These are phyloP conservation scores for Tromatobia lineatoria DNA, from an alignment of 2,888 invertebrate species.

Conservation along the genomic window DNA sequence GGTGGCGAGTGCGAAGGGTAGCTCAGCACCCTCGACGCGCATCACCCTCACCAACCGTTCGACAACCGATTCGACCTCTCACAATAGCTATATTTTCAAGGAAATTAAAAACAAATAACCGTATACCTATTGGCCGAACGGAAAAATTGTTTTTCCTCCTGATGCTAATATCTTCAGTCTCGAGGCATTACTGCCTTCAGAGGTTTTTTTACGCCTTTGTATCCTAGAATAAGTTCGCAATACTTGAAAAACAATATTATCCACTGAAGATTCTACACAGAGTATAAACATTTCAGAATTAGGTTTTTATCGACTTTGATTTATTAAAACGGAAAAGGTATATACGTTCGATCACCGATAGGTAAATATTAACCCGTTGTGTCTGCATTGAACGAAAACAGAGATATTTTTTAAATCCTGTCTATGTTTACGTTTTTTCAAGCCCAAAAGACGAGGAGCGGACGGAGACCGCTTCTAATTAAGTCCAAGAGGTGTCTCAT, in stretches of 20 bases:
- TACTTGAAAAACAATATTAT: neutral
- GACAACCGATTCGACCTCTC: slow-evolving; percentile 1
- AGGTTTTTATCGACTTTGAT: no score
- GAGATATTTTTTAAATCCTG: no score
- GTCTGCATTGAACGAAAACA: no score
- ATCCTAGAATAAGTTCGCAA: neutral
- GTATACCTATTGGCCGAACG: neutral
- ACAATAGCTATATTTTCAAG: slow-evolving; percentile 31
- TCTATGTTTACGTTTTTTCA: no score
- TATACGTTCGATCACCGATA: no score
- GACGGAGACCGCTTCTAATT: no score
- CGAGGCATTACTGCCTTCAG: neutral
- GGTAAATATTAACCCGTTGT: no score
- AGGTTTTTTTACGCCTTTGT: neutral
- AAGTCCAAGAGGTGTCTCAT: no score
- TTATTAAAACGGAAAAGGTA: no score
- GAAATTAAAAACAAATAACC: slow-evolving; percentile 34
- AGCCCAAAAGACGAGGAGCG: no score
- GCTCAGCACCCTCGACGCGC: slow-evolving; percentile 17
- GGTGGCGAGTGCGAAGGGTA: slow-evolving; percentile 23
- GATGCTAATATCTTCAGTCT: neutral
- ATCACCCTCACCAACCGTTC: slow-evolving; percentile 20
- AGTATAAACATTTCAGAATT: no score
- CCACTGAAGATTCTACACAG: no score
- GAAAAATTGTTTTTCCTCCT: slow-evolving; percentile 7